Evolutionary conservation across 2,113 vertebrate species (phyloP).

Genomic region (Psittacara wagleri): DNA sequence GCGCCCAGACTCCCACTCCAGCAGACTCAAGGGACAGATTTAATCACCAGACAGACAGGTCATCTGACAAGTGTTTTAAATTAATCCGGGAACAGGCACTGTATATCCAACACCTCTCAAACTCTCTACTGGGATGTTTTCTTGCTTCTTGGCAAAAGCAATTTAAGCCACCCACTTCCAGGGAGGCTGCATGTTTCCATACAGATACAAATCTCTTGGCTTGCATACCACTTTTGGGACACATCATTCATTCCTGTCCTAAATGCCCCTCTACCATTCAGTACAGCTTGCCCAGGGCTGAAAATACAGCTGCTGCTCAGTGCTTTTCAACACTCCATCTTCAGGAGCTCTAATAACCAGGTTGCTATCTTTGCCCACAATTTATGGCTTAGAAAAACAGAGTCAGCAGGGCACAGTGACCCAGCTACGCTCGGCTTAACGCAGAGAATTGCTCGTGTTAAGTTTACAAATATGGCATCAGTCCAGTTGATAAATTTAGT

Average conservation of each 20-base stretch:
- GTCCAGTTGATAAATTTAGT: not conserved
- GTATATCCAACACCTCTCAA: not conserved
- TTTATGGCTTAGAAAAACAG: not conserved
- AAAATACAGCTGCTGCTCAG: not conserved
- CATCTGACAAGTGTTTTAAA: not conserved
- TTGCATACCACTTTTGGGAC: not conserved
- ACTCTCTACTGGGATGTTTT: not conserved
- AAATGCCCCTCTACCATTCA: not conserved
- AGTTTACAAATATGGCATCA: not conserved
- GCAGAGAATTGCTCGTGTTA: not conserved
- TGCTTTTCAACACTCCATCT: not conserved
- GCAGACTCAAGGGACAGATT: not conserved
- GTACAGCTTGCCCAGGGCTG: not conserved
- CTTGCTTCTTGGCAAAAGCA: not conserved
- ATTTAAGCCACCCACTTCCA: not conserved
- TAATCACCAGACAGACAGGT: not conserved
- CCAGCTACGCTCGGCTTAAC: not conserved
- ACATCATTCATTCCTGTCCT: not conserved
- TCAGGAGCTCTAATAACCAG: not conserved
- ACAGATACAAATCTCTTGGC: not conserved
- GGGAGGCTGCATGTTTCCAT: not conserved
- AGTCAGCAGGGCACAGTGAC: not conserved
- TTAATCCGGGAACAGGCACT: not conserved
- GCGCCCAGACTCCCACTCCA: not conserved
- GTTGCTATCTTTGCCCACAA: not conserved